phyloP scores from a whole-genome alignment of 2,113 vertebrate genomes.

The Perca flavescens region DNA sequence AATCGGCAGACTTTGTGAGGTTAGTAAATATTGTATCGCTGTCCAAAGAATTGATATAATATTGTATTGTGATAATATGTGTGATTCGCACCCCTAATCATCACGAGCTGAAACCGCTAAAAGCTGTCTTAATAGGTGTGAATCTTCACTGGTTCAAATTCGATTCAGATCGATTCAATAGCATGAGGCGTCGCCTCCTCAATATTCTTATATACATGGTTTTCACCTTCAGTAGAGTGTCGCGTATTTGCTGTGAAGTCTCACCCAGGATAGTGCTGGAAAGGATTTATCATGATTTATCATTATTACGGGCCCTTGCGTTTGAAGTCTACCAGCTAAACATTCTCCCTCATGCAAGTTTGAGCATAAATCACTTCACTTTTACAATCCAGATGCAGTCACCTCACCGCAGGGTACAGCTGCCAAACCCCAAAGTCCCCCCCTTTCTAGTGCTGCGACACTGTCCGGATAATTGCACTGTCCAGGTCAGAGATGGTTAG shows the following conservation, averaged over 20 bases:
- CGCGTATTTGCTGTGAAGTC: slow-evolving; percentile 5
- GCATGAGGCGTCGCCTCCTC: too few relatives aligned
- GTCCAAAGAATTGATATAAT: too few relatives aligned
- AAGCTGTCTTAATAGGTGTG: too few relatives aligned
- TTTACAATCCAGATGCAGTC: slow-evolving; percentile 53
- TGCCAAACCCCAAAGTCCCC: slow-evolving; percentile 15
- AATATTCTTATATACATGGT: too few relatives aligned
- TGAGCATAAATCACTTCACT: slow-evolving; percentile 66
- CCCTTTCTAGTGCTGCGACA: slow-evolving; percentile 32
- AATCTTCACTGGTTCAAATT: too few relatives aligned
- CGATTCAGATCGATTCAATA: too few relatives aligned
- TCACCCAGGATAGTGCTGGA: neutral
- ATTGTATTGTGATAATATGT: too few relatives aligned
- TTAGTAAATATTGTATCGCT: too few relatives aligned
- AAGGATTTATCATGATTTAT: slow-evolving; percentile 14
- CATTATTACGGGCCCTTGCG: slow-evolving; percentile 6
- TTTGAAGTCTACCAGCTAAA: slow-evolving; percentile 61
- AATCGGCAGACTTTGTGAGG: too few relatives aligned
- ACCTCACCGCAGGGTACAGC: slow-evolving; percentile 51
- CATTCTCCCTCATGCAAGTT: slow-evolving; percentile 46
- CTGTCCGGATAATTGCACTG: slow-evolving; percentile 61
- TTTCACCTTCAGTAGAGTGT: neutral
- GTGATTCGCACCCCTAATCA: too few relatives aligned
- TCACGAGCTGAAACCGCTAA: too few relatives aligned
- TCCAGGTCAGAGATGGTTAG: slow-evolving; percentile 65